Percentiles rank a stretch among this genome's conserved stretches.
Conservation (phyloP, 2,113 vertebrate genomes). For the Anoplopoma fimbria region DNA sequence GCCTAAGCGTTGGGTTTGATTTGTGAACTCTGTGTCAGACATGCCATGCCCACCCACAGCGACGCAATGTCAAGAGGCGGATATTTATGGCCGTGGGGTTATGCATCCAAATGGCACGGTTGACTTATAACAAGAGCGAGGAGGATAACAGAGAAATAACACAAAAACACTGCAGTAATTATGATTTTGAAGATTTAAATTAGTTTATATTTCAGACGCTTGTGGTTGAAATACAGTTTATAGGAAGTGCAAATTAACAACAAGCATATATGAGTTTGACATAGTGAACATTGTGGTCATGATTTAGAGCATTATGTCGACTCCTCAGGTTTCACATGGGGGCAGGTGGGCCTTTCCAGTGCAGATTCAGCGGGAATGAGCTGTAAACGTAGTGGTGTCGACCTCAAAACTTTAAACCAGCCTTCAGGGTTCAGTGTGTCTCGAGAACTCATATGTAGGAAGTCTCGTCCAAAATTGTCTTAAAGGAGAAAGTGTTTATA, state of each 20-base stretch:
- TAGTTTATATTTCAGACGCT: neutral
- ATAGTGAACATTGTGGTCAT: slow-evolving; percentile 63
- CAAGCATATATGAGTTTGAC: slow-evolving; percentile 41
- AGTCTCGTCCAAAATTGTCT: neutral
- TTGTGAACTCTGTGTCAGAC: slow-evolving; percentile 64
- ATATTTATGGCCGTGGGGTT: slow-evolving; percentile 70
- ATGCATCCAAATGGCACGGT: slow-evolving; percentile 43
- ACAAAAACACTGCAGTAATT: neutral
- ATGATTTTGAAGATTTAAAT: neutral
- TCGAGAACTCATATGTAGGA: neutral
- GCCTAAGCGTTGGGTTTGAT: slow-evolving; percentile 61
- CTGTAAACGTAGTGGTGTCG: slow-evolving; percentile 57
- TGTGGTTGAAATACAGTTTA: slow-evolving; percentile 14
- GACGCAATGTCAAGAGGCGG: slow-evolving; percentile 60
- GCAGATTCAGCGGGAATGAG: slow-evolving; percentile 59
- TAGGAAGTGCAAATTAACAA: slow-evolving; percentile 33
- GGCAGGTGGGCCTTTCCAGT: slow-evolving; percentile 41
- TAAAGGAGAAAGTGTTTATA: neutral
- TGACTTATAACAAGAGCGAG: slow-evolving; percentile 49
- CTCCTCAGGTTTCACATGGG: slow-evolving; percentile 70
- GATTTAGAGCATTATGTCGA: slow-evolving; percentile 60
- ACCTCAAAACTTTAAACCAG: slow-evolving; percentile 37
- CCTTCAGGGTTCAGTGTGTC: neutral
- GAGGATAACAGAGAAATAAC: neutral
- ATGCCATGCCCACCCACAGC: slow-evolving; percentile 74